These are phyloP conservation scores for Xiphophorus couchianus DNA, from an alignment of 2,113 vertebrate genomes.

Conservation along the genomic window DNA sequence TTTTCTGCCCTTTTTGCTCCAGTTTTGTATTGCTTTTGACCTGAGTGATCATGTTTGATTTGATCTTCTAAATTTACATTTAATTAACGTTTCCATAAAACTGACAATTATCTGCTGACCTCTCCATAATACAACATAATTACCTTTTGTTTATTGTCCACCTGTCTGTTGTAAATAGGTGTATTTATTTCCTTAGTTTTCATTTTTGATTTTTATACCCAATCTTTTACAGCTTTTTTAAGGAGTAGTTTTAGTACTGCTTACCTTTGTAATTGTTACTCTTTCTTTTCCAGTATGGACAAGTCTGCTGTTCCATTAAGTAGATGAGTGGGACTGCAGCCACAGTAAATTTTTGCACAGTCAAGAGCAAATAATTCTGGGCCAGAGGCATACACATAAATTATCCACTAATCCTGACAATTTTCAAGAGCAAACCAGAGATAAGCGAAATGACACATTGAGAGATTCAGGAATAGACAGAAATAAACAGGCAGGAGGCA, in stretches of 20 bases:
- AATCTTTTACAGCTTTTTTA: neutral
- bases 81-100: neutral
- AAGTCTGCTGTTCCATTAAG: slow-evolving; percentile 29
- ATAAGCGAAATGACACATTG: slow-evolving; percentile 26
- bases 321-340: slow-evolving; percentile 32
- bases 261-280: neutral
- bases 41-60: too few relatives aligned
- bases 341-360: slow-evolving; percentile 45
- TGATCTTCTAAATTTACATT: too few relatives aligned
- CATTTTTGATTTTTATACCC: neutral
- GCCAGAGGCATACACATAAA: slow-evolving; percentile 48
- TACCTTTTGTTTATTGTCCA: neutral
- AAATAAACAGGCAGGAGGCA: slow-evolving; percentile 24
- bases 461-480: neutral
- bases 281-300: slow-evolving; percentile 14
- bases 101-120: neutral
- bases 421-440: slow-evolving; percentile 17
- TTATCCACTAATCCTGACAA: slow-evolving; percentile 35
- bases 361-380: slow-evolving; percentile 29
- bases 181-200: neutral
- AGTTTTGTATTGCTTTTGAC: too few relatives aligned
- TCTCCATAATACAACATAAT: neutral
- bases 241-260: neutral
- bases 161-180: neutral
- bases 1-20: too few relatives aligned